phyloP scores from a whole-genome alignment of 1,140 invertebrate species.

The Marisa cornuarietis region DNA sequence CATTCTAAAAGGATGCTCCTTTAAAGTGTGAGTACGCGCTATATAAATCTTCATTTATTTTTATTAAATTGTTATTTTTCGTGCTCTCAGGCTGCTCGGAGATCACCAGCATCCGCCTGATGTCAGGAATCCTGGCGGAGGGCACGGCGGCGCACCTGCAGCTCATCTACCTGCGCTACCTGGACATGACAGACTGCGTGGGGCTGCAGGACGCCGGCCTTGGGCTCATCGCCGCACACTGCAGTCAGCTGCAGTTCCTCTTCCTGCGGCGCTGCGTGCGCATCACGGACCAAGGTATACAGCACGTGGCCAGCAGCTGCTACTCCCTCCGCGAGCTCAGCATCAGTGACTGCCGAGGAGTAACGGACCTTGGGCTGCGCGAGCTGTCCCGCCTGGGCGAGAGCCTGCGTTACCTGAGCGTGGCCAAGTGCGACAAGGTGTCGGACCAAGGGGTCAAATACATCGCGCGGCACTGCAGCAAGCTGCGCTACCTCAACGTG shows the following conservation, averaged over 20 bases:
- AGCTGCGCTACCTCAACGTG: slow-evolving; percentile 88
- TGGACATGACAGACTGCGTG: slow-evolving; percentile 83
- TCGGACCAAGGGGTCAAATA: slow-evolving; percentile 92
- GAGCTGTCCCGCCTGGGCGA: slow-evolving; percentile 87
- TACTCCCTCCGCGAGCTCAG: slow-evolving; percentile 80
- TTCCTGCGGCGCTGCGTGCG: slow-evolving; percentile 84
- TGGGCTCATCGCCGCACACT: slow-evolving; percentile 82
- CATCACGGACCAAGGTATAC: slow-evolving; percentile 60
- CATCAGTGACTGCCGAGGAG: slow-evolving; percentile 86
- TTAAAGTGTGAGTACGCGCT: too few species aligned
- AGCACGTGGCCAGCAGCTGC: slow-evolving; percentile 85
- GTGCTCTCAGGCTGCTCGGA: slow-evolving; percentile 73
- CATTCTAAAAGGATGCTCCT: too few species aligned
- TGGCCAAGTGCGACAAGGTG: slow-evolving; percentile 88
- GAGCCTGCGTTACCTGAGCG: slow-evolving; percentile 84
- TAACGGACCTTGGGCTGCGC: slow-evolving; percentile 91
- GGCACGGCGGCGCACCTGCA: slow-evolving; percentile 62
- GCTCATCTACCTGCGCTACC: slow-evolving; percentile 64
- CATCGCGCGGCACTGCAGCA: slow-evolving; percentile 88
- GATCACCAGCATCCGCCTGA: slow-evolving; percentile 76
- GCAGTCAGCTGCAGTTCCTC: slow-evolving; percentile 86
- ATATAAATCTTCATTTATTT: too few species aligned
- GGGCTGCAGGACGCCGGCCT: slow-evolving; percentile 84
- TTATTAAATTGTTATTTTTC: slow-evolving; percentile 11
- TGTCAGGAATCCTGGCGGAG: slow-evolving; percentile 30